These are phyloP conservation scores for Nesogale talazaci DNA, from an alignment of 2,113 vertebrate species.

Conservation along the genomic window DNA sequence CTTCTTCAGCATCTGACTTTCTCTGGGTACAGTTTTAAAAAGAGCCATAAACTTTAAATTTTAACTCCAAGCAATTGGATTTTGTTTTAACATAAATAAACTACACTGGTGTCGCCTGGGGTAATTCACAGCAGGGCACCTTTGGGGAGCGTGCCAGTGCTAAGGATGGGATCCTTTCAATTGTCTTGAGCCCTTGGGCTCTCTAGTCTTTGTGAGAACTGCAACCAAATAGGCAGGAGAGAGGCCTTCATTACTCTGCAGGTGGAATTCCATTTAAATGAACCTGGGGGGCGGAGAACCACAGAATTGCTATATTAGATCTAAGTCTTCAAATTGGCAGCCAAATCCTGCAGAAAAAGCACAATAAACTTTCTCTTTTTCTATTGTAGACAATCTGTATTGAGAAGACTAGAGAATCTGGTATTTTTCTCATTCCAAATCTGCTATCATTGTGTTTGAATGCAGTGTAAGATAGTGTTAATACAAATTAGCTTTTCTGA, in stretches of 20 bases:
- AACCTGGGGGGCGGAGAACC: conserved; percentile 61
- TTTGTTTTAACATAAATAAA: conserved; percentile 75
- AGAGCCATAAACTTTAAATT: conserved; percentile 74
- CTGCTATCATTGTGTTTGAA: conserved; percentile 44
- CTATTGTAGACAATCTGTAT: conserved; percentile 59
- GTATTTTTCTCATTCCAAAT: conserved; percentile 56
- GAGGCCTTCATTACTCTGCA: conserved; percentile 61
- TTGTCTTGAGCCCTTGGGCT: conserved; percentile 66
- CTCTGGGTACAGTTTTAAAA: conserved; percentile 57
- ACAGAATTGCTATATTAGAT: conserved; percentile 67
- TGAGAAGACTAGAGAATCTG: conserved; percentile 34
- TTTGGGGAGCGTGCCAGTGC: conserved; percentile 64
- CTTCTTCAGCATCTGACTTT: conserved; percentile 32
- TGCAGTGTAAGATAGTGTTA: conserved; percentile 41
- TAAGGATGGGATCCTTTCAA: conserved; percentile 52
- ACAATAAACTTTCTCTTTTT: conserved; percentile 56
- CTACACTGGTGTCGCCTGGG: conserved; percentile 44
- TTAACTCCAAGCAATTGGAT: conserved; percentile 63
- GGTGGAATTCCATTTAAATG: conserved; percentile 72
- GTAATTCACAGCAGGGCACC: conserved; percentile 55
- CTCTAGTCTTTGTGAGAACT: conserved; percentile 24
- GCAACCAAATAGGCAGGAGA: conserved; percentile 49
- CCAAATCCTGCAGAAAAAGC: conserved; percentile 59
- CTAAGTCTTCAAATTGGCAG: conserved; percentile 63
- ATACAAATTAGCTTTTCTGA: conserved; percentile 63